These are phyloP conservation scores for Rhopalosiphum nymphaeae DNA, from an alignment of 2,888 invertebrate species.

Conservation along the genomic window DNA sequence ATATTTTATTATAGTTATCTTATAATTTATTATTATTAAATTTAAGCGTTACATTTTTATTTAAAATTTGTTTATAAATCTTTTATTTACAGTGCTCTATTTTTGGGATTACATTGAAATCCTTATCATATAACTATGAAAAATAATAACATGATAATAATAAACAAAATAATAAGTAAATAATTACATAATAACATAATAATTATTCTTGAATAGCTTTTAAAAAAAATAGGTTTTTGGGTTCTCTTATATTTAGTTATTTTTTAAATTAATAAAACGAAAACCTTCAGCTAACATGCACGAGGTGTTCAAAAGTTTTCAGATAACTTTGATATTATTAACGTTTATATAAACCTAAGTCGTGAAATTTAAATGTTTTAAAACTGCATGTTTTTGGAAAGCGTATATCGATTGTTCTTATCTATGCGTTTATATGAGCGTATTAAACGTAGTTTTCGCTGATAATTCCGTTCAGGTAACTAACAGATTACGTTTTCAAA, in stretches of 20 bases:
- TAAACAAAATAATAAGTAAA: too few relatives aligned
- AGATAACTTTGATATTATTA: background rate
- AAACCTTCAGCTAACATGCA: background rate
- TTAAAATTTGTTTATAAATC: background rate
- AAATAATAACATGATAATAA: too few relatives aligned
- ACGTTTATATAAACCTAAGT: background rate
- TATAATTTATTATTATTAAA: background rate
- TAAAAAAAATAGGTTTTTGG: background rate
- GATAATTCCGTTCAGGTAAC: conserved; percentile 16
- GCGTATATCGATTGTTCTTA: background rate
- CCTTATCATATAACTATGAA: background rate
- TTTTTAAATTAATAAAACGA: background rate
- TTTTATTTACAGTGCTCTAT: background rate
- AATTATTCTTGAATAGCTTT: background rate
- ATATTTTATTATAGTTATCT: background rate
- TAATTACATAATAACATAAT: background rate
- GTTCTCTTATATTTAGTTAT: background rate
- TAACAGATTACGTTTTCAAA: conserved; percentile 38
- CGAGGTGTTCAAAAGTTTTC: background rate
- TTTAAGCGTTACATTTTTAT: background rate
- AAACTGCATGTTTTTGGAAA: background rate
- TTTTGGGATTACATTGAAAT: background rate
- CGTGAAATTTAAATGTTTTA: background rate
- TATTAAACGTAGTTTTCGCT: background rate
- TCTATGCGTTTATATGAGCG: background rate